Evolutionary conservation across 2,113 vertebrate species (phyloP), one percentile per base, ranked within the genome.

Genomic region (Tichodroma muraria): DNA sequence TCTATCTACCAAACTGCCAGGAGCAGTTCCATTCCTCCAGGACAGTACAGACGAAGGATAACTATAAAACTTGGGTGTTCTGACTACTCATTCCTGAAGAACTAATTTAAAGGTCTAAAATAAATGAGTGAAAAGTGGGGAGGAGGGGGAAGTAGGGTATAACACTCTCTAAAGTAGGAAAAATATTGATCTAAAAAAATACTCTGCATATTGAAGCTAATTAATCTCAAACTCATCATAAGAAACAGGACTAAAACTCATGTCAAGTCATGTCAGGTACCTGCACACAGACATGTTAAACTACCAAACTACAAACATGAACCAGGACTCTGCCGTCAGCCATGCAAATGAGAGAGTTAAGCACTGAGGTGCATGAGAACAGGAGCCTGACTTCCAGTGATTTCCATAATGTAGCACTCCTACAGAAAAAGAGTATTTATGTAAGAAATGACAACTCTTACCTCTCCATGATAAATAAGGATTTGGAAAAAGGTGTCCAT

Each of bases 401-500:
- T 13, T 71, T 56, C 71, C 37, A 31, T 30, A 82, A 76, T 4
- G 6, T 9, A 53, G 47, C 37, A 69, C 8, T 77, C 30, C 31
- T 56, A 66, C 4, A 61, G 33, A 83, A 61, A 72, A 33, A 31
- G 2, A 11, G 4, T n/a, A 60, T 52, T 77, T 44, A 64, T 8
- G 20, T 71, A 89, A 89, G 60, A 88, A 84, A 57, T 63, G 2
- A 60, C 15, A 88, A 42, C 44, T 90, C 97, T 98, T 98, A 99
- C 99, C 98, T 99, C 99, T 91, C 99, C 99, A 5, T 99, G 99
- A 97, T 99, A 99, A 97, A 99, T 99, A 94, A 99, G 98, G 84
- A 99, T 99, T 97, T 99, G 99, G 97, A 99, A 99, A 98, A 99
- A 99, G 0, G 99, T 99, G 97, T 99, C 99, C 99, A 99, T 99